Evolutionary conservation across 2,113 vertebrate genomes (phyloP).

Genomic region (Sterrhoptilus dennistouni): DNA sequence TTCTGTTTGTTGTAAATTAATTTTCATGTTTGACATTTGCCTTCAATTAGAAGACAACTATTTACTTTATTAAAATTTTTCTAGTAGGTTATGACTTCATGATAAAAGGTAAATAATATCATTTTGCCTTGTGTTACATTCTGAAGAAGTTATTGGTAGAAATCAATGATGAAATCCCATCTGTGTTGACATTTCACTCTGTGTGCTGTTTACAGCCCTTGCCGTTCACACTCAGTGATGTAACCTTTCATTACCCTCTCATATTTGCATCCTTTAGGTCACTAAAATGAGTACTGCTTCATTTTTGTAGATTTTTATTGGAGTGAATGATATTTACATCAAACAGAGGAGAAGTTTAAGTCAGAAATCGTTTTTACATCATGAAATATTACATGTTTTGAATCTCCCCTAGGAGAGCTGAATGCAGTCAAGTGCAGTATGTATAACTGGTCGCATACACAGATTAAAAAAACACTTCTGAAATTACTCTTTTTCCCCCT

Average conservation of each 20-base stretch:
- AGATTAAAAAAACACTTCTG: not conserved
- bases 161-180: not conserved
- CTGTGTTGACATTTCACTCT: not conserved
- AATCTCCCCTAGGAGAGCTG: not conserved
- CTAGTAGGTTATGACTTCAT: not conserved
- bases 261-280: not conserved
- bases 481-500: not conserved
- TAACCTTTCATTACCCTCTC: not conserved
- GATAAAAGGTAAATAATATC: not conserved
- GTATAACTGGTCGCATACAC: not conserved
- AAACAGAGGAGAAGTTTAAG: not conserved
- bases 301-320: not conserved
- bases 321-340: not conserved
- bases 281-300: not conserved
- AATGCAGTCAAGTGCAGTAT: not conserved
- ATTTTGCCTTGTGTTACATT: not conserved
- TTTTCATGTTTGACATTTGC: not conserved
- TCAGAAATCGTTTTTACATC: not conserved
- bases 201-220: not conserved
- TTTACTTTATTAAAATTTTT: not conserved
- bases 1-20: not conserved
- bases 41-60: not conserved
- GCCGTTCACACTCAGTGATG: not conserved
- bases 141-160: not conserved
- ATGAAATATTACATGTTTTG: not conserved